Evolutionary conservation across 2,797 vertebrate genomes (phyloP).

Genomic region (Manis pentadactyla): DNA sequence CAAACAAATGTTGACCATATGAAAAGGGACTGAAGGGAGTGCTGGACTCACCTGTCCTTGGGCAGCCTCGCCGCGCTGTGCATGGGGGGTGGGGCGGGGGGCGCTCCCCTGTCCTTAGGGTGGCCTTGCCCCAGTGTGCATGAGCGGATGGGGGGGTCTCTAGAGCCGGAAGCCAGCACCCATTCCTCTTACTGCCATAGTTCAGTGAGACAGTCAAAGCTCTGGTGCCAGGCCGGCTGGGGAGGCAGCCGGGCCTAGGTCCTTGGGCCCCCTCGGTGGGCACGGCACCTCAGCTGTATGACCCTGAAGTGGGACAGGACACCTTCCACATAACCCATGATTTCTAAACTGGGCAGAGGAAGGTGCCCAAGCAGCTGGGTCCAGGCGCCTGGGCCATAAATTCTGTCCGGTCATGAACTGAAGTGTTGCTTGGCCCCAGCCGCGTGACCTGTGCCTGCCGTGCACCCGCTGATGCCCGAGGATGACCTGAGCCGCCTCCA

Average conservation of each 20-base stretch:
- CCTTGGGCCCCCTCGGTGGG: neutral
- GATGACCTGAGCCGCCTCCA: neutral
- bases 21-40: neutral
- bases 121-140: fast-evolving
- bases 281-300: fast-evolving
- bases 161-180: too few relatives aligned
- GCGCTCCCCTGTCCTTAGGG: fast-evolving
- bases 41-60: too few relatives aligned
- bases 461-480: neutral
- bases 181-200: fast-evolving
- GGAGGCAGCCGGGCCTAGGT: fast-evolving
- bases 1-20: neutral
- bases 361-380: neutral
- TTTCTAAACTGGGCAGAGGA: neutral
- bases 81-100: too few relatives aligned
- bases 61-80: too few relatives aligned
- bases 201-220: neutral
- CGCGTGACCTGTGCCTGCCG: neutral
- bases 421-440: neutral
- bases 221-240: fast-evolving
- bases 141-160: too few relatives aligned
- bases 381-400: neutral
- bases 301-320: fast-evolving
- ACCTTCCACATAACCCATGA: fast-evolving
- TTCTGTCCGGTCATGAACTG: neutral